Base-by-base conservation (phyloP, 2,113 vertebrate species). In the Dendropsophus ebraccatus region DNA sequence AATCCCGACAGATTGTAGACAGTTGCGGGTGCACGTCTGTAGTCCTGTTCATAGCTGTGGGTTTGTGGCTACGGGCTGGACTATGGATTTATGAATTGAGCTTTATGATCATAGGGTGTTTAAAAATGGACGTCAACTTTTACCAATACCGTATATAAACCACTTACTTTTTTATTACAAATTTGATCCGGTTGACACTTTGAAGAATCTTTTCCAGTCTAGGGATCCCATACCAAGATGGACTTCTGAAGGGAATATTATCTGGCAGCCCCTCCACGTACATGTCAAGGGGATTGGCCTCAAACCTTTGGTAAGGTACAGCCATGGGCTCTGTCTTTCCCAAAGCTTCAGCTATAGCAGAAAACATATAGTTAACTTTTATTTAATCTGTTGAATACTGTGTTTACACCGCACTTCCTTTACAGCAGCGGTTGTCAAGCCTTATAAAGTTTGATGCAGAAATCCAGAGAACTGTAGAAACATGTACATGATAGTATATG, bases 221-320 rank as follows among this genome's bases (percentile, higher is more conserved):
- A 56, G 94, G 93, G 74, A 95, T 94, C 49, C 95, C 94, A 30
- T 95, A 96, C 94, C 95, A 95, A 0, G 94, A 94, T 0, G 95
- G 95, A 60, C 93, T 95, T 88, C 91, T 91, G 37, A 96, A 96
- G 25, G 94, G 94, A 85, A 95, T 88, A 50, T 93, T 95, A 6
- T 94, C 92, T 17, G 95, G 95, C 0, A 96, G 89, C 16, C 95
- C 95, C 88, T 96, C 94, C 16, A 96, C 95, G 0, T 82, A 94
- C 8, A 96, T 93, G 0, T 96, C 94, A 16, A 32, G 83, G 1
- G 94, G 93, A 65, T 95, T 91, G 0, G 93, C 92, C 87, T 95
- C 94, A 84, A 96, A 96, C 4, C 94, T 94, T 88, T 93, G 93
- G 88, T 96, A 96, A 0, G 95, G 95, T 21, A 96, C 92, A 81